Evolutionary conservation across 2,888 invertebrate genomes (phyloP), one percentile per base, ranked within the genome.

Genomic region (Hyles lineata): DNA sequence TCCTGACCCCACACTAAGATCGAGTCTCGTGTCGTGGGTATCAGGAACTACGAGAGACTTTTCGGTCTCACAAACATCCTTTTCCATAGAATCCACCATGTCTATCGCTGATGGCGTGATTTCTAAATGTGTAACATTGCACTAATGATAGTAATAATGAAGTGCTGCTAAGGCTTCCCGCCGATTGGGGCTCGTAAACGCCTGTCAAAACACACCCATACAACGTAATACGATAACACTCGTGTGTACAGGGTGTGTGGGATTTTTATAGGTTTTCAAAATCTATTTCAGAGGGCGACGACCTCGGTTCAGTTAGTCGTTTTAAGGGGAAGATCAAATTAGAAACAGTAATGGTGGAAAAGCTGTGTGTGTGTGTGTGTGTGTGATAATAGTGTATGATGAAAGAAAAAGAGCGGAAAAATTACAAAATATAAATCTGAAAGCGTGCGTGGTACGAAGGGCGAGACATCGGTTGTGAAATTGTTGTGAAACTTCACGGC

Each of bases 181-280:
- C 72, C 79, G 80, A 80, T 79, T 78, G 79, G 77, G 79, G 77
- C 78, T 83, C 79, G 84, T 90, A 90, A 91, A 87, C 86, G 87
- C 85, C 87, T 92, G 92, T 92, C 92, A 91, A 91, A 90, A 91
- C 83, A 85, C 83, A 85, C 83, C 84, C 87, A 82, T 83, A 80
- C 78, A 75, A 72, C 73, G 91, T 88, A 90, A 92, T 83, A 82
- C 83, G 89, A 91, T 87, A 84, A 78, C 80, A 0, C 43, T 43
- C 23, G 19, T 7, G 43, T 75, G 19, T 85, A 91, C 83, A 86
- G 89, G 83, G 0, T 84, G 91, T 17, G 63, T 25, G 35, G 2
- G 11, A n/a, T 5, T 50, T 67, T 67, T 15, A 4, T 23, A 62
- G 62, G n/a, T 67, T 23, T 23, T 67, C 43, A 3, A 35, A 7